These are phyloP conservation scores for Columba guinea DNA, from an alignment of 2,797 vertebrate species.

Conservation along the genomic window DNA sequence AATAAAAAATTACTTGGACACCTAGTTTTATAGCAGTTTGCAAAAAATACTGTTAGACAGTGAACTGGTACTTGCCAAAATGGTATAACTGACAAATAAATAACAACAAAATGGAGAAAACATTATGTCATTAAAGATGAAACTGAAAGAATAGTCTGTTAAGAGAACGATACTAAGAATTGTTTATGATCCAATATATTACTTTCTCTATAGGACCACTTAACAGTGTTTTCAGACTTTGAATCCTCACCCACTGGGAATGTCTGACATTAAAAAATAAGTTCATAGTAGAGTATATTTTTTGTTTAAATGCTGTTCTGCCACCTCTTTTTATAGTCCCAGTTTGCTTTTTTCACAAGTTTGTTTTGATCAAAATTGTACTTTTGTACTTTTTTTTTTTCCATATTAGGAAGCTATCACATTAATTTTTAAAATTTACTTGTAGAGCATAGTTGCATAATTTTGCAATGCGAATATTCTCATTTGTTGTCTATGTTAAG, in stretches of 20 bases:
- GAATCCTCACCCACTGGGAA: background rate
- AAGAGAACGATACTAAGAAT: background rate
- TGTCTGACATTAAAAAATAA: background rate
- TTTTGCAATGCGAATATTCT: background rate
- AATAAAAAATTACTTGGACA: background rate
- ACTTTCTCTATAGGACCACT: background rate
- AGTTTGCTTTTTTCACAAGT: background rate
- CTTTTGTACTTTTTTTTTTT: background rate
- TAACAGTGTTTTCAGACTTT: background rate
- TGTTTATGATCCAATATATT: background rate
- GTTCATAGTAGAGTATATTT: background rate
- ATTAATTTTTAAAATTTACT: background rate
- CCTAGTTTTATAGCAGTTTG: background rate
- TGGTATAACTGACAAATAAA: background rate
- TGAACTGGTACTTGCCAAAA: background rate
- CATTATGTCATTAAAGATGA: background rate
- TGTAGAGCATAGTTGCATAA: background rate
- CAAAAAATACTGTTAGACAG: background rate
- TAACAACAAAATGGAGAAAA: background rate
- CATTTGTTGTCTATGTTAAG: background rate
- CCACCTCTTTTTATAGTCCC: background rate
- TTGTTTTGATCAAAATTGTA: background rate
- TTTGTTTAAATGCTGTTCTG: background rate
- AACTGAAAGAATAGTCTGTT: background rate
- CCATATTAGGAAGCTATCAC: background rate